Conservation (phyloP, 2,113 vertebrate species). For the Chitala chitala region DNA sequence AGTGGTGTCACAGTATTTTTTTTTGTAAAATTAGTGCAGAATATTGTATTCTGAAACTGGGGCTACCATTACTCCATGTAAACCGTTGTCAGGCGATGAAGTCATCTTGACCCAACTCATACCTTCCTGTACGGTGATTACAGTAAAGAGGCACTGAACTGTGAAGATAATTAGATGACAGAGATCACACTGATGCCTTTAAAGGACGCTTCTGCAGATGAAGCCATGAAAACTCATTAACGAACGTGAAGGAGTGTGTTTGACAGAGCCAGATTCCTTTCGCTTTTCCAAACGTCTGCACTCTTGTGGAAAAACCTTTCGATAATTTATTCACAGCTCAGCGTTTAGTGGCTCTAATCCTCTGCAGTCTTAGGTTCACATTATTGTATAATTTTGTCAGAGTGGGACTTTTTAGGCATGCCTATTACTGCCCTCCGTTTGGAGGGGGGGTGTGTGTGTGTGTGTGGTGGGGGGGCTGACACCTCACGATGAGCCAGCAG, state of each 20-base stretch:
- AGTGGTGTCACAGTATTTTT: neutral
- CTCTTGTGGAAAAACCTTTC: constrained; percentile 27
- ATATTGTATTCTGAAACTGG: too few species aligned
- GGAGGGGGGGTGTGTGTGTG: constrained; percentile 32
- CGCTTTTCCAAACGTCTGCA: constrained; percentile 12
- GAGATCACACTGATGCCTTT: neutral
- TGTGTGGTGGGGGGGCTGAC: constrained; percentile 38
- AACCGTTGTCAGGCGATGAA: neutral
- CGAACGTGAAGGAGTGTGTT: too few species aligned
- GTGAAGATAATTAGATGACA: neutral
- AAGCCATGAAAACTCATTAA: neutral
- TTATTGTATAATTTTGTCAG: constrained; percentile 41
- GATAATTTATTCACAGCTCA: constrained; percentile 44
- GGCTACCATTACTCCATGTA: neutral
- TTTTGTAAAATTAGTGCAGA: too few species aligned
- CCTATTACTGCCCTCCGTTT: constrained; percentile 47
- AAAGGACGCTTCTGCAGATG: neutral
- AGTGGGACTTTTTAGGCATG: constrained; percentile 41
- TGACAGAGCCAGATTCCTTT: neutral
- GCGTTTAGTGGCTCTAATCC: constrained; percentile 40
- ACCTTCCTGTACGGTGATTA: neutral
- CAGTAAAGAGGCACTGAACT: neutral
- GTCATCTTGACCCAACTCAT: too few species aligned
- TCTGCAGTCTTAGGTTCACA: constrained; percentile 31
- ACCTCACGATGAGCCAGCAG: constrained; percentile 48